Conservation (phyloP, 30 jellyfish, hydroid and myxozoan species). For the Catostylus mosaicus region DNA sequence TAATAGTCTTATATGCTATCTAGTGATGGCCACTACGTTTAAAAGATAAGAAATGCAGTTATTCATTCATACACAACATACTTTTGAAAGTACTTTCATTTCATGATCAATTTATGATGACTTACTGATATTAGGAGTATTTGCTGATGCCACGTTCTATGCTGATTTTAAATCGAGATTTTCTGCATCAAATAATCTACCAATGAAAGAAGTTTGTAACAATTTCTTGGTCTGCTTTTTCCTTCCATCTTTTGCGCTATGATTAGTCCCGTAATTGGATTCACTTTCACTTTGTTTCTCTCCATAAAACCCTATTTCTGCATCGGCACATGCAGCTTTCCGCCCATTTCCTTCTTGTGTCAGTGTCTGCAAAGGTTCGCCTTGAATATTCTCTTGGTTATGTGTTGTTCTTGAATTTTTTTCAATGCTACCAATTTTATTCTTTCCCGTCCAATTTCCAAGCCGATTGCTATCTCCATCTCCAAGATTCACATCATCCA, state of each 20-base stretch:
- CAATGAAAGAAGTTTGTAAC: slow-evolving; percentile 35
- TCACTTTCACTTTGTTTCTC: not conserved
- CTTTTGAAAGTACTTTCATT: too few relatives aligned
- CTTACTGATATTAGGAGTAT: too few relatives aligned
- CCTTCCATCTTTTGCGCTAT: not conserved
- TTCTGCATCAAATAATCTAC: slow-evolving; percentile 27
- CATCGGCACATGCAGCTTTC: not conserved
- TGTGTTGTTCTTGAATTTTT: not conserved
- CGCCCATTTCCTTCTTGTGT: not conserved
- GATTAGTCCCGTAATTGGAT: not conserved
- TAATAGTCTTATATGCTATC: too few relatives aligned
- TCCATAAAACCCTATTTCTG: not conserved
- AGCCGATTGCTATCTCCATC: not conserved
- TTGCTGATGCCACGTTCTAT: too few relatives aligned
- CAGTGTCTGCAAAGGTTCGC: not conserved
- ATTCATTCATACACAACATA: too few relatives aligned
- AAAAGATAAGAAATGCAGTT: too few relatives aligned
- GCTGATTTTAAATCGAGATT: not conserved
- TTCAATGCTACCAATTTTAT: not conserved
- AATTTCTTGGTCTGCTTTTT: not conserved
- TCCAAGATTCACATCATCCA: not conserved
- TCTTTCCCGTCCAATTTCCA: not conserved
- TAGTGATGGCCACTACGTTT: too few relatives aligned
- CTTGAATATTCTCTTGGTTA: not conserved
- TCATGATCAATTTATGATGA: too few relatives aligned